Conservation (phyloP, 2,888 invertebrate genomes). For the Alcis repandata region DNA sequence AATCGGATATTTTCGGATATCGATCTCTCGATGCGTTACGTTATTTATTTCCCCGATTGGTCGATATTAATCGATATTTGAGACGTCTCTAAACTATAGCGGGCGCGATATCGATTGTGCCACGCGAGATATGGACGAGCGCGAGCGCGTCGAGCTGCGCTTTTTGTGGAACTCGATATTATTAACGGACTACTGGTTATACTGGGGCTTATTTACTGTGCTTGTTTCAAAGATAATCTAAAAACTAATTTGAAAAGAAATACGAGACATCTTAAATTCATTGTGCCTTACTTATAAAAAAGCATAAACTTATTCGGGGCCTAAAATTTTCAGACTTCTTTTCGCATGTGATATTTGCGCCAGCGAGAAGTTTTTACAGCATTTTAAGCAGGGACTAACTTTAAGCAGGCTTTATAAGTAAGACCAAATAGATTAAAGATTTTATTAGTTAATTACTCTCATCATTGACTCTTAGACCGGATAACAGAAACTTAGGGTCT, state of each 20-base stretch:
- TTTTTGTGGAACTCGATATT: slow-evolving; percentile 39
- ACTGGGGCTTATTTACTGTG: slow-evolving; percentile 38
- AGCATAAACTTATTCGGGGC: no score
- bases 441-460: no score
- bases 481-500: no score
- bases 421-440: no score
- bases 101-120: slow-evolving; percentile 43
- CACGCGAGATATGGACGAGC: slow-evolving; percentile 22
- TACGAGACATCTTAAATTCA: background rate
- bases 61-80: slow-evolving; percentile 71
- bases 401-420: no score
- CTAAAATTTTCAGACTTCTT: no score
- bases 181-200: slow-evolving; percentile 40
- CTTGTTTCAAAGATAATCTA: slow-evolving; percentile 31
- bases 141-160: slow-evolving; percentile 25
- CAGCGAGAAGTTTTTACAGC: no score
- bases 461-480: no score
- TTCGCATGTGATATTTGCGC: no score
- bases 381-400: no score
- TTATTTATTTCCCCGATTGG: slow-evolving; percentile 69
- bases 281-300: no score
- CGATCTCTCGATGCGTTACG: slow-evolving; percentile 66
- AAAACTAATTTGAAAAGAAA: slow-evolving; percentile 43
- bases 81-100: slow-evolving; percentile 60
- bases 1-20: slow-evolving; percentile 66